These are phyloP conservation scores for Phaonia tiefii DNA, from an alignment of 2,888 invertebrate genomes.

Conservation along the genomic window DNA sequence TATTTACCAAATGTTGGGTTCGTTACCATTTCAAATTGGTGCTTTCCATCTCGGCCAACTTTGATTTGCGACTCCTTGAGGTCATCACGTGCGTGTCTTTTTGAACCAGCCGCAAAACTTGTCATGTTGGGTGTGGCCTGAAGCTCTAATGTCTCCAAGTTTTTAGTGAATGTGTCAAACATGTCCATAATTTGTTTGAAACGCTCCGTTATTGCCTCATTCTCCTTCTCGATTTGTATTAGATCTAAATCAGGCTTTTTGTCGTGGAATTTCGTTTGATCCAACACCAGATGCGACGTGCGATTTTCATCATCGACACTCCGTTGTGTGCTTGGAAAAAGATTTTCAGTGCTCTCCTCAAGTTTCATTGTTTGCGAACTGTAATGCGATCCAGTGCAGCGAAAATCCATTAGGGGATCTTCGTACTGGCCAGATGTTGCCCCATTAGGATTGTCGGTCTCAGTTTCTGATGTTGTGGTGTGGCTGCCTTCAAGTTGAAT, in stretches of 20 bases:
- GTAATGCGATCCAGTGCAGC: too few species aligned
- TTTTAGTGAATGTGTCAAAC: slow-evolving; percentile 71
- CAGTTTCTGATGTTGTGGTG: slow-evolving; percentile 60
- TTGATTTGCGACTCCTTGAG: neutral
- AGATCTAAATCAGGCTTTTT: neutral
- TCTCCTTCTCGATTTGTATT: slow-evolving; percentile 36
- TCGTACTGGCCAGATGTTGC: slow-evolving; percentile 47
- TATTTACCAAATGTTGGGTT: too few species aligned
- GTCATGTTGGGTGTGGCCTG: slow-evolving; percentile 1
- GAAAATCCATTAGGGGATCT: neutral
- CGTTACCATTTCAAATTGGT: neutral
- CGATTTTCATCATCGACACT: neutral
- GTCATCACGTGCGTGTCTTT: neutral
- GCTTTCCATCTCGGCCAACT: too few species aligned
- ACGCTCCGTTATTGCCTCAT: slow-evolving; percentile 65
- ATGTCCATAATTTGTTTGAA: slow-evolving; percentile 71
- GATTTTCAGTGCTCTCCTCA: neutral
- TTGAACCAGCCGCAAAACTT: neutral
- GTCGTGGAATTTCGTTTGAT: neutral
- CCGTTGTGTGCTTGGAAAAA: neutral
- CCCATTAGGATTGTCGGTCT: neutral
- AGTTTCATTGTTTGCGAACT: neutral
- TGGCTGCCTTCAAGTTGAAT: slow-evolving; percentile 63
- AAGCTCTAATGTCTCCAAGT: slow-evolving; percentile 71
- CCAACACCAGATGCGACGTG: neutral